phyloP scores from a whole-genome alignment of 2,888 invertebrate genomes.

The Actias luna region DNA sequence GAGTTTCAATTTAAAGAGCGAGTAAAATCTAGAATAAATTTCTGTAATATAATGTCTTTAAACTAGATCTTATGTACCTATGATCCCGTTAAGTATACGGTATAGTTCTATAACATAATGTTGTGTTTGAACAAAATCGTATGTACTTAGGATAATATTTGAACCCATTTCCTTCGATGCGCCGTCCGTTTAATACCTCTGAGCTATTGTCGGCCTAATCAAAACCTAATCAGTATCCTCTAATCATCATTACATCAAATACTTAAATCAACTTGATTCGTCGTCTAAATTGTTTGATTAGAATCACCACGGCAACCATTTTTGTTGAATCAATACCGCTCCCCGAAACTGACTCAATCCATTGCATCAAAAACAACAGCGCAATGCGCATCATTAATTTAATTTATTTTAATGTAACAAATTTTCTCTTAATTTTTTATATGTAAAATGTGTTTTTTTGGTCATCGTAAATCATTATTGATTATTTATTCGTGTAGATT shows the following conservation, averaged over 20 bases:
- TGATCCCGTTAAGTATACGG: too few relatives aligned
- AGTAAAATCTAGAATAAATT: too few relatives aligned
- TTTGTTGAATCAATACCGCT: conserved; percentile 62
- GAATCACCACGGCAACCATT: conserved; percentile 57
- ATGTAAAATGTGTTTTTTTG: neutral
- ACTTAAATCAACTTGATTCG: neutral
- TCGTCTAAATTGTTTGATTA: conserved; percentile 49
- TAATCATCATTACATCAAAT: neutral
- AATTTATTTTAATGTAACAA: neutral
- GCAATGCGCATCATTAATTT: conserved; percentile 61
- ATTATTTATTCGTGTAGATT: neutral
- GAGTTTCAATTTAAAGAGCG: too few relatives aligned
- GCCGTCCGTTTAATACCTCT: neutral
- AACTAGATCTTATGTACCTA: too few relatives aligned
- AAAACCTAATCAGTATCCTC: neutral
- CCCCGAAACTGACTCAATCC: conserved; percentile 32
- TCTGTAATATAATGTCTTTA: too few relatives aligned
- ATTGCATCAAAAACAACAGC: conserved; percentile 43
- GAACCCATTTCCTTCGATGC: neutral
- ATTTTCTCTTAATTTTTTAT: too few relatives aligned
- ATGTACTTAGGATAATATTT: too few relatives aligned
- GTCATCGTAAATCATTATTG: neutral
- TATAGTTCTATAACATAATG: too few relatives aligned
- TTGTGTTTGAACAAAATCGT: too few relatives aligned
- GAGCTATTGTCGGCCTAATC: neutral